These are phyloP conservation scores for Phylloscopus collybita DNA, from an alignment of 2,797 vertebrate genomes.

Conservation along the genomic window DNA sequence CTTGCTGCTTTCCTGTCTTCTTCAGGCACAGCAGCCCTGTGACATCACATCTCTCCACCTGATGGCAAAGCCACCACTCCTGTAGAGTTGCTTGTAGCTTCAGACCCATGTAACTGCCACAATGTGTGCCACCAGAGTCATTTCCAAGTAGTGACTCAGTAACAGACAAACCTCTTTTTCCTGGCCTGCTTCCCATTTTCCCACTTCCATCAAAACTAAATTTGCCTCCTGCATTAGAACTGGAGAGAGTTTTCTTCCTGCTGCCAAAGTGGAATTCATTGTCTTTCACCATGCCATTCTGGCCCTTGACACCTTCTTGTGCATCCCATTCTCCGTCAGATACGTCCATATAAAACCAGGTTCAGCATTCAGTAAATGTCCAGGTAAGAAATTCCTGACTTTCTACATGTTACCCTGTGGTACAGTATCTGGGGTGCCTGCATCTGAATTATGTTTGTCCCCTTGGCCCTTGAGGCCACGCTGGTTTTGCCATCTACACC, in stretches of 20 bases:
- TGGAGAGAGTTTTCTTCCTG: not conserved
- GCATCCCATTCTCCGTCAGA: not conserved
- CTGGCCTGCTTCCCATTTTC: not conserved
- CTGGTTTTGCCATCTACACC: not conserved
- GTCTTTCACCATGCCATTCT: not conserved
- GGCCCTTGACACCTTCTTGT: not conserved
- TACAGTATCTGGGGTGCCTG: not conserved
- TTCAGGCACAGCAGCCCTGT: not conserved
- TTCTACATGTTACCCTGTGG: not conserved
- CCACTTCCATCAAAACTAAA: not conserved
- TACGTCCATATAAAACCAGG: not conserved
- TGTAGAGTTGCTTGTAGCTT: not conserved
- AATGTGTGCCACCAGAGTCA: not conserved
- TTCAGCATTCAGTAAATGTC: not conserved
- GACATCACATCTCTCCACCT: not conserved
- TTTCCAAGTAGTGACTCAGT: not conserved
- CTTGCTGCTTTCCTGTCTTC: not conserved
- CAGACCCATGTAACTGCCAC: not conserved
- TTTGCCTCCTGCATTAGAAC: not conserved
- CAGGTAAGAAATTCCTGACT: not conserved
- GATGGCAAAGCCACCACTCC: not conserved
- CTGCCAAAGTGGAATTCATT: not conserved
- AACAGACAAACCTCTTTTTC: not conserved
- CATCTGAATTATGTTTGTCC: not conserved
- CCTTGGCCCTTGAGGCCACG: not conserved